Percentiles rank a stretch among this genome's conserved stretches.
Conservation (phyloP, 2,797 vertebrate species). For the Gobionotothen gibberifrons region DNA sequence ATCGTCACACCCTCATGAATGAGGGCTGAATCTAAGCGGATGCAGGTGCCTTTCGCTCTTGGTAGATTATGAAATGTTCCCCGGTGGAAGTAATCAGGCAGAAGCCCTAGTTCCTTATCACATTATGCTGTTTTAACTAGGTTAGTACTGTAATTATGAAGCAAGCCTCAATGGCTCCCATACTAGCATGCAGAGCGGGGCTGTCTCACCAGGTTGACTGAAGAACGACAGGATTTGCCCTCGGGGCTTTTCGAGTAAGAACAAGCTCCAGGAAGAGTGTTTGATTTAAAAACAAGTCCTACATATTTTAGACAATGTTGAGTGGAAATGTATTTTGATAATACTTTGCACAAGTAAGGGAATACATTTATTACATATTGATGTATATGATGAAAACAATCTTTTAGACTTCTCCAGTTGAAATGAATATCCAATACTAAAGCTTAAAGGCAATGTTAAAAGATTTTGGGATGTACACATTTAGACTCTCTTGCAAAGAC, state of each 20-base stretch:
- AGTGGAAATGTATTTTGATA: not conserved
- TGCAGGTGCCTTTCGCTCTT: conserved; percentile 57
- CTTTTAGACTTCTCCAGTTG: not conserved
- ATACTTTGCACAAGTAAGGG: not conserved
- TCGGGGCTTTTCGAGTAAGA: conserved; percentile 4
- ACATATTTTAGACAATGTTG: not conserved
- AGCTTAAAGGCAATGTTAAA: too few species aligned
- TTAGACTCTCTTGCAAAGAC: not conserved
- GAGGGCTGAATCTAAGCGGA: conserved; percentile 38
- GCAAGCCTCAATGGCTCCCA: conserved; percentile 50
- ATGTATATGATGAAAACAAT: not conserved
- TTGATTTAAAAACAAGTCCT: not conserved
- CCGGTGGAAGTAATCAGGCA: conserved; percentile 63
- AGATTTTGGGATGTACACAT: not conserved
- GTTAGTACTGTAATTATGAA: conserved; percentile 57
- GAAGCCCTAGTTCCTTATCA: conserved; percentile 48
- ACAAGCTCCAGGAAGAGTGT: not conserved
- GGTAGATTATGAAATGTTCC: conserved; percentile 60
- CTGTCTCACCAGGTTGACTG: conserved; percentile 16
- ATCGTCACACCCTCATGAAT: conserved; percentile 39
- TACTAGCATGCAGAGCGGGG: conserved; percentile 20
- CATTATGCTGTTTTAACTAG: conserved; percentile 52
- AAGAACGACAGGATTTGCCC: conserved; percentile 20
- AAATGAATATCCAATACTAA: not conserved
- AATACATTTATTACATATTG: not conserved